Base-by-base conservation (phyloP, 2,888 invertebrate genomes). In the Amblyteles armatorius region DNA sequence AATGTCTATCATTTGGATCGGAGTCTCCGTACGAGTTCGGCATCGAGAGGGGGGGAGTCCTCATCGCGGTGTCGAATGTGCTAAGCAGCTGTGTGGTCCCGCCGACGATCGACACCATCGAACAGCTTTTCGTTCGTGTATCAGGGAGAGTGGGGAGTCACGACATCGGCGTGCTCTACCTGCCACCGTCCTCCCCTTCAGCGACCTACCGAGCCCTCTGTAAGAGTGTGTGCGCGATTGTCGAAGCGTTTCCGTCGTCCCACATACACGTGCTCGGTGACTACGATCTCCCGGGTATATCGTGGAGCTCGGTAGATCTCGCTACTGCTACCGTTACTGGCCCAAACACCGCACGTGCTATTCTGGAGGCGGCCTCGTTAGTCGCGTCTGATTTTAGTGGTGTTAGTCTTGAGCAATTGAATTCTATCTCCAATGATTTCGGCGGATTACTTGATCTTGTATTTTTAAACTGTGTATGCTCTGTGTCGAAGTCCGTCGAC, bases 61-160 rank as follows among this genome's bases (percentile, higher is more conserved):
- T 40, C 44, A 44, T 67, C 5, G 67, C 67, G 40, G 67, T 67
- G 22, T 67, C 67, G 3, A 11, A 11, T 0, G 3, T 13, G 22
- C 6, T 67, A 13, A 11, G 9, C 67, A 67, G 67, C 44, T 19
- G 40, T 19, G 44, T n/a, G 9, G 11, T 67, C 1, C 40, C 6
- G 9, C 1, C 22, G 22, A 0, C 67, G 2, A 19, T 2, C 3
- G 22, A 44, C 19, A n/a, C n/a, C 7, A 0, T 67, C 13, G 67
- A 67, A 9, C 67, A 67, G 3, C 44, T 67, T 0, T 67, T 67
- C 19, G 22, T 67, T 0, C 40, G 44, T 0, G 22, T 67, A 2
- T 13, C 67, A 2, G 67, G 67, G 3, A 19, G 67, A 11, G 67
- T 26, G 44, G 67, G 67, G 44, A 67, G 44, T 7, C 67, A 67